A percentile compares a stretch with the other conserved stretches of the same genome.
Evolutionary conservation across 2,113 vertebrate genomes (phyloP).

Genomic region (Ellobius talpinus): DNA sequence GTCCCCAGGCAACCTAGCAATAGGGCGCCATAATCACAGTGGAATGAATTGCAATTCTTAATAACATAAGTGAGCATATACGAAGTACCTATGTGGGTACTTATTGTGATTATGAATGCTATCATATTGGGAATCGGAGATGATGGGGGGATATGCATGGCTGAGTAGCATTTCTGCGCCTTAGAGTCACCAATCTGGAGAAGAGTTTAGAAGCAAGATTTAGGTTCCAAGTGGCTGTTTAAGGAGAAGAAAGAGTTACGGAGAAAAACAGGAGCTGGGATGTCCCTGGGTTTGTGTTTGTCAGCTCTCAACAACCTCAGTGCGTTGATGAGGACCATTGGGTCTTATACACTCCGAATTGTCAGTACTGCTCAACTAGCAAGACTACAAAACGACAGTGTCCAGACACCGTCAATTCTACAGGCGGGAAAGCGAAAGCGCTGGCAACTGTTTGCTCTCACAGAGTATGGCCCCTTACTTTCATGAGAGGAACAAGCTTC

Average conservation of each 20-base stretch:
- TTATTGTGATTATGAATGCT: constrained; percentile 8
- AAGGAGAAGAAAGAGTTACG: constrained; percentile 61
- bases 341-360: neutral
- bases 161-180: constrained; percentile 78
- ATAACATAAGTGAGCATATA: constrained; percentile 8
- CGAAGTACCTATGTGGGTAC: neutral
- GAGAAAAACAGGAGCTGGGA: constrained; percentile 9
- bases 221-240: constrained; percentile 37
- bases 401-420: neutral
- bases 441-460: neutral
- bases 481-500: neutral
- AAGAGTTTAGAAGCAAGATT: constrained; percentile 60
- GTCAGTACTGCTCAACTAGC: neutral
- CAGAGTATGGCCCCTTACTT: neutral
- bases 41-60: constrained; percentile 7
- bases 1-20: neutral
- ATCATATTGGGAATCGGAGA: constrained; percentile 11
- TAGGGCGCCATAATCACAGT: neutral
- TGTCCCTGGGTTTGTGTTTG: neutral
- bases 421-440: neutral
- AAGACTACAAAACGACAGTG: neutral
- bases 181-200: constrained; percentile 84
- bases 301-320: neutral
- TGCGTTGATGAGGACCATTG: neutral
- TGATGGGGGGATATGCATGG: constrained; percentile 25